A percentile compares a stretch with the other conserved stretches of the same genome.
Conservation (phyloP, 1,140 invertebrate genomes). For the Bombus superbus region DNA sequence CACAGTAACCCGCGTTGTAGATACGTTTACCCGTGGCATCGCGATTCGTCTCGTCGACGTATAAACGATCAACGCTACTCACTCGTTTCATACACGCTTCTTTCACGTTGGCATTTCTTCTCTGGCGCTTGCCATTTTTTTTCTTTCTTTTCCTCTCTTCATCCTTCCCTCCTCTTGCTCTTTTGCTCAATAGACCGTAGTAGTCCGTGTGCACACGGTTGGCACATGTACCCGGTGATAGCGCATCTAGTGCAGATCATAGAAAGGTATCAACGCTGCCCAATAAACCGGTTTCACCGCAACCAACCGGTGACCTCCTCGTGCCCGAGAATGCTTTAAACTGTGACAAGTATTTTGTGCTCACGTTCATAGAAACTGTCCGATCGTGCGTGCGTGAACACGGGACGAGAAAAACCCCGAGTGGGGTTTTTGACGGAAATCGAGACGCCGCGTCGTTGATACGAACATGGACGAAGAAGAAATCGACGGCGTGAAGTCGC, state of each 20-base stretch:
- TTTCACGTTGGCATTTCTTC: conserved; percentile 24
- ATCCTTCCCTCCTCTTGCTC: too few relatives aligned
- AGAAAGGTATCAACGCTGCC: conserved; percentile 28
- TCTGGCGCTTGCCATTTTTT: conserved; percentile 1
- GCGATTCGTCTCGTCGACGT: conserved; percentile 16
- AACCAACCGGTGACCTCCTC: conserved; percentile 42
- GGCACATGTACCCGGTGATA: conserved; percentile 32
- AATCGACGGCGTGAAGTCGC: conserved; percentile 86
- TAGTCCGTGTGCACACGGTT: conserved; percentile 18
- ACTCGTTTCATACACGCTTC: conserved; percentile 27
- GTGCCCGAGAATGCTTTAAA: conserved; percentile 64
- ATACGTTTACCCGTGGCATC: conserved; percentile 36
- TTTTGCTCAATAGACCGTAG: neutral
- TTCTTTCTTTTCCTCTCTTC: neutral
- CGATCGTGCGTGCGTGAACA: conserved; percentile 28
- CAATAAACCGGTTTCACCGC: conserved; percentile 60
- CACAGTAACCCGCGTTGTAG: conserved; percentile 44
- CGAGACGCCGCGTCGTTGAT: neutral
- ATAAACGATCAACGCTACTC: conserved; percentile 22
- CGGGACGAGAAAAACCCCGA: neutral
- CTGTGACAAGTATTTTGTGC: conserved; percentile 62
- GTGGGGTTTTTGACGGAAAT: conserved; percentile 24
- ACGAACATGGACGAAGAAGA: conserved; percentile 87
- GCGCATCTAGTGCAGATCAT: conserved; percentile 30
- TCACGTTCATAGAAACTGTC: conserved; percentile 23